These are phyloP conservation scores for Elysia chlorotica DNA, from an alignment of 1,140 invertebrate genomes.

Conservation along the genomic window DNA sequence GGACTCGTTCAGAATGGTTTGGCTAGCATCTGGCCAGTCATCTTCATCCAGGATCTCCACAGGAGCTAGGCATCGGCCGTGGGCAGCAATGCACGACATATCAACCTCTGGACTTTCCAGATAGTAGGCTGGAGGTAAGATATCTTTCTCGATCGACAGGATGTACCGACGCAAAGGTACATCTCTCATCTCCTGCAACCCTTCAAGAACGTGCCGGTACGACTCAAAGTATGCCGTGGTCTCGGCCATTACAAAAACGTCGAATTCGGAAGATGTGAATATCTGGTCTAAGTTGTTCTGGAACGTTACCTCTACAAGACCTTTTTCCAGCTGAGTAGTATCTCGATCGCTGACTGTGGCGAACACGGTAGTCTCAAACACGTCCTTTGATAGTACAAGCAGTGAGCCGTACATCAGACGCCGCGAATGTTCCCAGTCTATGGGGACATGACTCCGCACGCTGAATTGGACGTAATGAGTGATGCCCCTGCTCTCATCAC, in stretches of 20 bases:
- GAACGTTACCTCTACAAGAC: conserved; percentile 55
- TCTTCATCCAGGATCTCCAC: background rate
- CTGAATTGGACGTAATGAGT: conserved; percentile 38
- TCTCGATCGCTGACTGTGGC: conserved; percentile 70
- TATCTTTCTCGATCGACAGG: conserved; percentile 35
- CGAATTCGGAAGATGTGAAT: background rate
- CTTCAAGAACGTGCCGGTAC: conserved; percentile 62
- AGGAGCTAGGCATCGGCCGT: background rate
- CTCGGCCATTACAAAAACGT: conserved; percentile 60
- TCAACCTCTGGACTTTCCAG: conserved; percentile 14
- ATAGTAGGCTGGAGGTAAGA: conserved; percentile 41
- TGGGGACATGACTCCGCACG: conserved; percentile 21
- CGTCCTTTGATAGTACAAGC: conserved; percentile 70
- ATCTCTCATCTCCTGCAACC: conserved; percentile 50
- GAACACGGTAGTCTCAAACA: conserved; percentile 71
- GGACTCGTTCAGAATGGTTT: conserved; percentile 57
- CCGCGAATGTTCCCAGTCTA: conserved; percentile 61
- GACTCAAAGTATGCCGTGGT: conserved; percentile 65
- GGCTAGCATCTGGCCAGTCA: conserved; percentile 35
- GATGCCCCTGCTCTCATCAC: conserved; percentile 37
- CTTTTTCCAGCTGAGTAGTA: conserved; percentile 25
- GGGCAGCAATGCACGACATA: conserved; percentile 14
- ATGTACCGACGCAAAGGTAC: conserved; percentile 59
- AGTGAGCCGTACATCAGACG: conserved; percentile 74
- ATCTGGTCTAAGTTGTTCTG: conserved; percentile 20